A percentile compares a stretch with the other conserved stretches of the same genome.
Evolutionary conservation across 2,113 vertebrate genomes (phyloP).

Genomic region (Nerophis ophidion): DNA sequence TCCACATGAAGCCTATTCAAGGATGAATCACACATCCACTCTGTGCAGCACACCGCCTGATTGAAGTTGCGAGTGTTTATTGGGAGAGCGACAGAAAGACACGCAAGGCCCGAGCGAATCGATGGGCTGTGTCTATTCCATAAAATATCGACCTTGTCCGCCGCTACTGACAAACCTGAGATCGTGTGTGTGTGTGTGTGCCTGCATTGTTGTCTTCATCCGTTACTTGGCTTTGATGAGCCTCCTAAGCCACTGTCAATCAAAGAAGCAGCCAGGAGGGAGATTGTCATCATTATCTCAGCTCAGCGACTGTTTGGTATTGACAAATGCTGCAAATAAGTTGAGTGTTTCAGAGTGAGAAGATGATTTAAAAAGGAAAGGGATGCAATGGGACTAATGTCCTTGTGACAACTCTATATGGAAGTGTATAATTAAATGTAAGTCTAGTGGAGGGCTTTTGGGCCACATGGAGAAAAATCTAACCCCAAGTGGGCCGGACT

Average conservation of each 20-base stretch:
- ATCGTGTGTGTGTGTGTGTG: neutral
- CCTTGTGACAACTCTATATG: neutral
- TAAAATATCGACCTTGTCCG: slow-evolving; percentile 9
- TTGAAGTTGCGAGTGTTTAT: neutral
- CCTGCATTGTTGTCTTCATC: neutral
- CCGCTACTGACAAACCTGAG: slow-evolving; percentile 1
- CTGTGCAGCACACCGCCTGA: neutral
- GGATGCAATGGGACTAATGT: neutral
- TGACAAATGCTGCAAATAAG: neutral
- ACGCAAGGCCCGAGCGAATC: neutral
- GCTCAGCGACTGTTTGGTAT: neutral
- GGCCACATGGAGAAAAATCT: too few relatives aligned
- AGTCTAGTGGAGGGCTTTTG: too few relatives aligned
- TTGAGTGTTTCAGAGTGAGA: neutral
- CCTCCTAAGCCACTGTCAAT: neutral
- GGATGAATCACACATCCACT: neutral
- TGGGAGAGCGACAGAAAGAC: neutral
- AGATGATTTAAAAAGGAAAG: neutral
- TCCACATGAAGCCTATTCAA: neutral
- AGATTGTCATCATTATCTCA: slow-evolving; percentile 2
- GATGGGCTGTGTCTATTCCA: neutral
- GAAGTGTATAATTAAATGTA: too few relatives aligned
- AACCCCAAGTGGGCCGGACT: too few relatives aligned
- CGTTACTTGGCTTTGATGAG: neutral
- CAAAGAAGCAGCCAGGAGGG: neutral